Evolutionary conservation across 2,113 vertebrate species (phyloP).

Genomic region (Athene noctua): DNA sequence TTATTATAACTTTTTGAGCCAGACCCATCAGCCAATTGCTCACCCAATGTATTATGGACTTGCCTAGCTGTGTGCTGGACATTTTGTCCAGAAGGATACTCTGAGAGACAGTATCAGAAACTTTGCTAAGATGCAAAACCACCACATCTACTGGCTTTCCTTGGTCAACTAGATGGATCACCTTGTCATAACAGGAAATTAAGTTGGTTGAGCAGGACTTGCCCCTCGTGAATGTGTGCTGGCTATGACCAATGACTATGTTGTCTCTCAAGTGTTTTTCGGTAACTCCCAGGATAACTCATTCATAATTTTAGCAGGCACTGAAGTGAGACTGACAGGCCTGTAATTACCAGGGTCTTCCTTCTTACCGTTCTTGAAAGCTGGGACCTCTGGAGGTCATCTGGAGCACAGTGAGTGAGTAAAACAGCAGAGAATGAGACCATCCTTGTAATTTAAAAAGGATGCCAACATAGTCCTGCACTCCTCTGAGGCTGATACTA

Average conservation of each 20-base stretch:
- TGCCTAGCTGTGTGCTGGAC: not conserved
- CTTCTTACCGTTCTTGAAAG: not conserved
- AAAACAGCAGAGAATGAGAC: not conserved
- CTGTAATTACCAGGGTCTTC: not conserved
- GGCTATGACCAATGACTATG: not conserved
- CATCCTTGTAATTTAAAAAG: not conserved
- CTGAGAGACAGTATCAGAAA: not conserved
- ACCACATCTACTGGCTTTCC: not conserved
- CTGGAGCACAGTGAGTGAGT: not conserved
- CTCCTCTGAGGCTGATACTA: not conserved
- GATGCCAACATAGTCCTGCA: not conserved
- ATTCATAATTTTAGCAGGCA: not conserved
- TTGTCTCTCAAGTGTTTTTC: not conserved
- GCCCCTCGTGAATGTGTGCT: not conserved
- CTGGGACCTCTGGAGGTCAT: not conserved
- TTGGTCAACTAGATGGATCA: not conserved
- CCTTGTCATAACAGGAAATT: not conserved
- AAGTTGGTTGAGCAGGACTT: not conserved
- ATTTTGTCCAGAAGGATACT: not conserved
- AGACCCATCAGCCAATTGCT: rapidly evolving
- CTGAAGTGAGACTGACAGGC: not conserved
- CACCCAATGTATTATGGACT: not conserved
- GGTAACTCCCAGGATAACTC: not conserved
- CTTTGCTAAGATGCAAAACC: not conserved
- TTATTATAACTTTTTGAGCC: not conserved